phyloP scores from a whole-genome alignment of 2,113 vertebrate species.

The Scomber scombrus region DNA sequence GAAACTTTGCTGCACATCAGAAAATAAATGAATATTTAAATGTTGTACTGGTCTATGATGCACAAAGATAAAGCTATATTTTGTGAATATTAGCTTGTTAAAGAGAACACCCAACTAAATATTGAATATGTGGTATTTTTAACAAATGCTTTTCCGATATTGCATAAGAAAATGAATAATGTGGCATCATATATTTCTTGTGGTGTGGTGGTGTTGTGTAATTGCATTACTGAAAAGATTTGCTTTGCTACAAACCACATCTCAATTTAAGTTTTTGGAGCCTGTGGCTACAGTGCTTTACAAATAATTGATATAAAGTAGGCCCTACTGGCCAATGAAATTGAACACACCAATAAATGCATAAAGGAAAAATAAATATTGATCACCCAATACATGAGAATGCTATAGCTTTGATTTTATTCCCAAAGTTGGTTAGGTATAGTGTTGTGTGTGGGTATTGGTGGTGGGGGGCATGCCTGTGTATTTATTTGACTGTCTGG shows the following conservation, averaged over 20 bases:
- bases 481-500: constrained; percentile 41
- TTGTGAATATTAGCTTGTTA: constrained; percentile 46
- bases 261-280: constrained; percentile 73
- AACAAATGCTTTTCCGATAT: constrained; percentile 75
- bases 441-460: constrained; percentile 32
- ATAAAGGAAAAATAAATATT: constrained; percentile 78
- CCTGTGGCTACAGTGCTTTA: constrained; percentile 62
- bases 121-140: constrained; percentile 63
- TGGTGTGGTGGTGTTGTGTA: constrained; percentile 62
- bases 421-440: constrained; percentile 50
- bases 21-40: constrained; percentile 48
- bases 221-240: constrained; percentile 70
- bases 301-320: constrained; percentile 76
- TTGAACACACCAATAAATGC: constrained; percentile 74
- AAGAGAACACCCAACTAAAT: constrained; percentile 54
- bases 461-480: background rate
- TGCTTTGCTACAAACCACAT: constrained; percentile 70
- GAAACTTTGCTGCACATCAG: constrained; percentile 13
- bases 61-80: constrained; percentile 49
- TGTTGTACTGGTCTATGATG: constrained; percentile 25
- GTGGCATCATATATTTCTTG: constrained; percentile 62
- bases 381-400: constrained; percentile 63
- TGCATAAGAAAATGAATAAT: constrained; percentile 71
- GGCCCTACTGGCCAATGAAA: constrained; percentile 65
- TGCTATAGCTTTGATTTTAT: constrained; percentile 71